Evolutionary conservation across 2,888 invertebrate species (phyloP).

Genomic region (Drosophila hawaiiensis): DNA sequence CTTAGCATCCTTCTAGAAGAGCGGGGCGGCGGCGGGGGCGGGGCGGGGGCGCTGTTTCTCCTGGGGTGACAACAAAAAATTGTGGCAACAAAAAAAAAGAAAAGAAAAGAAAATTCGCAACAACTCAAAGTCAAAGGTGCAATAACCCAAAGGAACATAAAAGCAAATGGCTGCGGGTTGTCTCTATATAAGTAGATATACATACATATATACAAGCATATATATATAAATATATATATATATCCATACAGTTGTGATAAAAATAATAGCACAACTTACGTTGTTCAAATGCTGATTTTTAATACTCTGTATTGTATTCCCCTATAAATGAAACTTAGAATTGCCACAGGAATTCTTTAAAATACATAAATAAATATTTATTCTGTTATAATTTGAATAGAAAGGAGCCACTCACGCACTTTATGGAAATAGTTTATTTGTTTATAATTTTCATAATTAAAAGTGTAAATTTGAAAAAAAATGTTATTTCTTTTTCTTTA

Average conservation of each 20-base stretch:
- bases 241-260: background rate
- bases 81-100: conserved; percentile 31
- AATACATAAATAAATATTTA: conserved; percentile 4
- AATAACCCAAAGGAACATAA: conserved; percentile 77
- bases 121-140: conserved; percentile 79
- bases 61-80: conserved; percentile 49
- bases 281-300: background rate
- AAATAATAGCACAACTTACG: background rate
- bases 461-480: background rate
- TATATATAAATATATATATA: background rate
- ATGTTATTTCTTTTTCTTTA: background rate
- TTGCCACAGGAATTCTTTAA: background rate
- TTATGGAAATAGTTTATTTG: background rate
- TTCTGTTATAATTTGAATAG: background rate
- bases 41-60: background rate
- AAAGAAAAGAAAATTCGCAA: conserved; percentile 48
- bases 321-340: background rate
- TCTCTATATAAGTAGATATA: conserved; percentile 26
- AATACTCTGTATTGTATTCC: background rate
- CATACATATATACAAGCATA: background rate
- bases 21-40: background rate
- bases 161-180: conserved; percentile 76
- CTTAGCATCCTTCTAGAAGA: conserved; percentile 19
- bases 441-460: background rate
- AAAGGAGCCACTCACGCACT: background rate